Base-by-base conservation (phyloP, 1,140 invertebrate genomes). In the Protaetia brevitarsis region DNA sequence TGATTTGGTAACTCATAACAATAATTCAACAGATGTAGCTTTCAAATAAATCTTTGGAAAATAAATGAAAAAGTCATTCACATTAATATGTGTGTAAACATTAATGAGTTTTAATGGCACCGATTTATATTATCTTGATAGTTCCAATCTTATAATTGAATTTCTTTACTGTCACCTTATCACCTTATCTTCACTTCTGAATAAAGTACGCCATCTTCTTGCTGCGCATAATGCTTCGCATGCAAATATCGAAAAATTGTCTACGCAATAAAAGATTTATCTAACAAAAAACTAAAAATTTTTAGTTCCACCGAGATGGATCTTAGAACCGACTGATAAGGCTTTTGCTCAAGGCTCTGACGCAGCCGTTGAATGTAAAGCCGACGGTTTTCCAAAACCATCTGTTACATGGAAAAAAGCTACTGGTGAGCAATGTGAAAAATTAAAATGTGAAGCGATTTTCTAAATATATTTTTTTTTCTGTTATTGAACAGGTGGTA, bases 281-380 rank as follows among this genome's bases (percentile, higher is more conserved):
- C 29, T 29, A 34, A 62, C 31, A 21, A 34, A 34, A 36, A 23
- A 7, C 4, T 21, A 36, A n/a, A 19, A 4, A 69, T 70, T 79
- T 82, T 74, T 83, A 97, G 95, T 98, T 73, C 95, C 95, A 69
- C 95, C 96, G 66, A 90, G 94, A 78, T 98, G 96, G 95, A 95
- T 96, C 77, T 84, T 95, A 72, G 94, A 97, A 80, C 96, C 96
- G 16, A 92, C 93, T 73, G 94, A 97, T 77, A 94, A 96, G 82
- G 93, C 92, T 77, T 96, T 97, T 81, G 93, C 94, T 71, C 91
- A 97, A 81, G 92, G 92, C 60, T 92, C 92, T 71, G 91, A 94
- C 80, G 94, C 94, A 65, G 89, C 92, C 76, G 88, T 97, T 71
- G 93, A 97, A 85, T 98, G 95, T 81, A 95, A 95, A 85, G 93